These are phyloP conservation scores for Psococerastis gibbosa DNA, from an alignment of 2,888 invertebrate species.

Conservation along the genomic window DNA sequence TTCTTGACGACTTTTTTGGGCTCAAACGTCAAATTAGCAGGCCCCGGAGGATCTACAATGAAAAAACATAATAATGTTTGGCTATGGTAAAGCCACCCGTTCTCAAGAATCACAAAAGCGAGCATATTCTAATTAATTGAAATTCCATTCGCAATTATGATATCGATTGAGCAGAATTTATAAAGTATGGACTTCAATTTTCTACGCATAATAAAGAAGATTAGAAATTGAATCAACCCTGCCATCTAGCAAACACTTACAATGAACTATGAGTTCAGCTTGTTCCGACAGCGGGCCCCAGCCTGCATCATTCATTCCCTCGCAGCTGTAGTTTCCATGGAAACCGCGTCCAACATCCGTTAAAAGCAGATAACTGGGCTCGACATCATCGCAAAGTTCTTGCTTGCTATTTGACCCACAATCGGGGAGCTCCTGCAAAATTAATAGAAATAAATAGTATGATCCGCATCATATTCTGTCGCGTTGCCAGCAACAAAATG, in stretches of 20 bases:
- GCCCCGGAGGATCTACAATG: slow-evolving; percentile 60
- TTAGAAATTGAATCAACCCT: too few relatives aligned
- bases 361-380: slow-evolving; percentile 66
- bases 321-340: slow-evolving; percentile 87
- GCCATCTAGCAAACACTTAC: slow-evolving; percentile 34
- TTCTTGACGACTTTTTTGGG: slow-evolving; percentile 66
- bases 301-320: slow-evolving; percentile 72
- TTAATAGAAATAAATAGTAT: slow-evolving; percentile 3
- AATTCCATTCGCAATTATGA: too few relatives aligned
- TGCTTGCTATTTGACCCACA: slow-evolving; percentile 31
- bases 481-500: slow-evolving; percentile 3
- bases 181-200: too few relatives aligned
- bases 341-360: slow-evolving; percentile 74
- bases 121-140: too few relatives aligned
- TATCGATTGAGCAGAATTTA: too few relatives aligned
- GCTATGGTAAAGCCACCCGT: slow-evolving; percentile 1
- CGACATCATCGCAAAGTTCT: slow-evolving; percentile 65
- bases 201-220: too few relatives aligned
- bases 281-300: slow-evolving; percentile 67
- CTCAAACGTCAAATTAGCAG: slow-evolving; percentile 54
- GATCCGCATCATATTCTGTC: slow-evolving; percentile 4
- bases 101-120: background rate
- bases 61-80: slow-evolving; percentile 14
- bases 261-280: slow-evolving; percentile 61
- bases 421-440: slow-evolving; percentile 52